Percentiles rank a stretch among this genome's conserved stretches.
These are phyloP conservation scores for Scaptodrosophila latifasciaeformis DNA, from an alignment of 2,888 invertebrate genomes.

Conservation along the genomic window DNA sequence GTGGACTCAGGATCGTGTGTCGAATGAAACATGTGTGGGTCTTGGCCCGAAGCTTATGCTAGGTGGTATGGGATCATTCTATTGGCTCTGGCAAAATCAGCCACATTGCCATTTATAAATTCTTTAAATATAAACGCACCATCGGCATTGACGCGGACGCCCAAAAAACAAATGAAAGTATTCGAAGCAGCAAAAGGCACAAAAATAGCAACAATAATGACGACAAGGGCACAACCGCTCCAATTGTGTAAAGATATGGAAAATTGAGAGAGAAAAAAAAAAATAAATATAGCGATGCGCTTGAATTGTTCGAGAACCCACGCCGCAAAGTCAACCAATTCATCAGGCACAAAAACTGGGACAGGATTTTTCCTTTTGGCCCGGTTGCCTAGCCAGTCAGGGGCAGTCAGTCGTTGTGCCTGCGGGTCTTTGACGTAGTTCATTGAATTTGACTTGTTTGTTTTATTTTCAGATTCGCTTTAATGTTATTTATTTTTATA, in stretches of 20 bases:
- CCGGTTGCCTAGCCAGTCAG: too few relatives aligned
- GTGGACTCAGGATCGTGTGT: too few relatives aligned
- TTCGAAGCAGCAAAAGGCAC: not conserved
- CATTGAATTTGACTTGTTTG: conserved; percentile 56
- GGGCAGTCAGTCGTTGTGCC: conserved; percentile 16
- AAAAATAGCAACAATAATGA: conserved; percentile 49
- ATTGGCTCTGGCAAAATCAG: not conserved
- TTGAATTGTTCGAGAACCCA: conserved; percentile 37
- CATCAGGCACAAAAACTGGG: not conserved
- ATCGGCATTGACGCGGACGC: conserved; percentile 26
- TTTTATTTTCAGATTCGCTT: conserved; percentile 63
- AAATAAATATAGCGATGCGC: conserved; percentile 47
- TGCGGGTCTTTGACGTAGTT: conserved; percentile 42
- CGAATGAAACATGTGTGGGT: not conserved
- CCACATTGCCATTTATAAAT: conserved; percentile 31
- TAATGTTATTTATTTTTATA: conserved; percentile 65
- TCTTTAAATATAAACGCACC: conserved; percentile 52
- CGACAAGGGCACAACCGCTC: too few relatives aligned
- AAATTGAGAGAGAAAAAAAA: too few relatives aligned
- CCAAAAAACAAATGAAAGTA: conserved; percentile 1
- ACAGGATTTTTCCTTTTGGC: too few relatives aligned
- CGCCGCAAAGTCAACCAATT: not conserved
- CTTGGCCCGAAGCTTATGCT: not conserved
- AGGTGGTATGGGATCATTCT: too few relatives aligned
- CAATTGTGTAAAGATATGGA: conserved; percentile 61